Conservation (phyloP, 64 coral and sea anemone genomes). For the Anthopleura sola region DNA sequence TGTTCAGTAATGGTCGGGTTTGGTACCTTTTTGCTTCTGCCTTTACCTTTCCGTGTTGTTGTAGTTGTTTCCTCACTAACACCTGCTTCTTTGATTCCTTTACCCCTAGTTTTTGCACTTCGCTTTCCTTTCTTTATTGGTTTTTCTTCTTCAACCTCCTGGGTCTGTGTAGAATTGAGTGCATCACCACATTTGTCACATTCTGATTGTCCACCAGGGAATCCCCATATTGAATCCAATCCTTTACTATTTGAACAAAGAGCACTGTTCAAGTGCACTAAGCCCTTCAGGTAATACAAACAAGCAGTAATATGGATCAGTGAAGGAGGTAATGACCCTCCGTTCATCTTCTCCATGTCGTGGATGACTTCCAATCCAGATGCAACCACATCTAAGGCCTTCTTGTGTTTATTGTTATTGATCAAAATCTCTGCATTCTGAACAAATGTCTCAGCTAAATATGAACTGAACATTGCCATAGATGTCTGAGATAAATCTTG, state of each 20-base stretch:
- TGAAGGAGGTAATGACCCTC: not conserved
- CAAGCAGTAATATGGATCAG: conserved; percentile 8
- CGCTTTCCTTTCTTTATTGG: not conserved
- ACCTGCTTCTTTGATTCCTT: not conserved
- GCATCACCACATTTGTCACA: not conserved
- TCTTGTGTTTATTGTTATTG: conserved; percentile 13
- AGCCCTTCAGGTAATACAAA: conserved; percentile 35
- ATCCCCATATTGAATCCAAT: not conserved
- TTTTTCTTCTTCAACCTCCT: not conserved
- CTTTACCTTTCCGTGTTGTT: not conserved
- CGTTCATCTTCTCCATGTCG: not conserved
- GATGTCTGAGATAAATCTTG: conserved; percentile 1
- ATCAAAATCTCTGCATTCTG: conserved; percentile 27
- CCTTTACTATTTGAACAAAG: not conserved
- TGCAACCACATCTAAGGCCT: conserved; percentile 29
- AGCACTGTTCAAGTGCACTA: not conserved
- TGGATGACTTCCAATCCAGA: conserved; percentile 18
- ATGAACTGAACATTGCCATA: conserved; percentile 35
- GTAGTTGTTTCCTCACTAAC: not conserved
- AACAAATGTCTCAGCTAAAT: conserved; percentile 11
- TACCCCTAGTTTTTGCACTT: conserved; percentile 4
- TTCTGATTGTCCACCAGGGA: not conserved
- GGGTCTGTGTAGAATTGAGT: not conserved
- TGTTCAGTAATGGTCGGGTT: not conserved
- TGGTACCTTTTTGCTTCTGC: not conserved